Base-by-base conservation (phyloP, 2,113 vertebrate genomes). In the Kryptolebias marmoratus region DNA sequence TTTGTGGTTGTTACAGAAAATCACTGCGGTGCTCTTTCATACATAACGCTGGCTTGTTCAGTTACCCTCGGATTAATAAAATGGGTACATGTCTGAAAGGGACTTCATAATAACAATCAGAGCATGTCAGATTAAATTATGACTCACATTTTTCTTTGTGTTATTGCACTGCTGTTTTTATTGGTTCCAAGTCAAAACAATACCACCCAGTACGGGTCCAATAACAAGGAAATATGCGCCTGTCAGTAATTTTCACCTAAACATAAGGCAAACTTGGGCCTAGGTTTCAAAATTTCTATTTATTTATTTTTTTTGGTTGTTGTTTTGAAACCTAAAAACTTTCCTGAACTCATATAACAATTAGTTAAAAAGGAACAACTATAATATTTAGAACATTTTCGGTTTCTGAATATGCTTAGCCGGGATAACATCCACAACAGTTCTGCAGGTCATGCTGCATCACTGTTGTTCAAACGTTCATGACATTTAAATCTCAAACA, bases 371-470 rank as follows among this genome's bases (percentile, higher is more conserved):
- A 48, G 18, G 47, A 54, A 16, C 22, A 22, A 22, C 22, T 22
- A 22, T 22, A 22, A 22, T 22, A 22, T 22, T 22, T 22, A 60
- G 14, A 62, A 63, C 42, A 39, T 30, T 44, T 65, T 4, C 16
- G 8, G 30, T 56, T 56, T 80, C 68, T 28, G 0, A 2, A 52
- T 68, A 49, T 18, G 22, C 53, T 64, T 80, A 64, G 30, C 27
- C 48, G 73, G 50, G 65, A 53, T 1, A 49, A 71, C 42, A 73
- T 76, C 54, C 49, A 61, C 66, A 42, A 31, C 60, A 36, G n/a
- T 39, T 30, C 68, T 59, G 42, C 30, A 28, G 50, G 48, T 66
- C 60, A 69, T 48, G 45, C 42, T 36, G n/a, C 22, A 22, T 22
- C 22, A 22, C 22, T 22, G 22, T 22, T 22, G 48, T 56, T 27